Evolutionary conservation across 2,888 invertebrate genomes (phyloP).

Genomic region (Macaria notata): DNA sequence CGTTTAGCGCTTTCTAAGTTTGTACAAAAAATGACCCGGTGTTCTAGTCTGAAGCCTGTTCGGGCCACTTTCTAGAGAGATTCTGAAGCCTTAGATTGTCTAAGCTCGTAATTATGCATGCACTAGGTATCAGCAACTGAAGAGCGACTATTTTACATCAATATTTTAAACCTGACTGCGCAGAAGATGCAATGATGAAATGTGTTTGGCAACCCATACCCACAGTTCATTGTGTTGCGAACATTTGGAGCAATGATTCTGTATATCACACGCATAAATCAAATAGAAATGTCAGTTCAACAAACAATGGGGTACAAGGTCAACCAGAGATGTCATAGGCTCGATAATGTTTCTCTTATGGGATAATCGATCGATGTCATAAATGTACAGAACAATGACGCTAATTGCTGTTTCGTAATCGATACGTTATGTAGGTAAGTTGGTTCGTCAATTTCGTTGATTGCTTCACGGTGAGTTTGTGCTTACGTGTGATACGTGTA

Average conservation of each 20-base stretch:
- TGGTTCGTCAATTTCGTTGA: slow-evolving; percentile 15
- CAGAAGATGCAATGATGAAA: slow-evolving; percentile 56
- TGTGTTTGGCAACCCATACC: slow-evolving; percentile 63
- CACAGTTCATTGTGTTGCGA: slow-evolving; percentile 69
- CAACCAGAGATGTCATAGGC: slow-evolving; percentile 13
- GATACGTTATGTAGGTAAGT: neutral
- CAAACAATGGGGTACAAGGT: slow-evolving; percentile 34
- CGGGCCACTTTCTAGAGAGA: slow-evolving; percentile 49
- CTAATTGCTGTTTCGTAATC: slow-evolving; percentile 17
- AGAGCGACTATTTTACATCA: neutral
- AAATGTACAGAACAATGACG: slow-evolving; percentile 13
- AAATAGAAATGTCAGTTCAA: slow-evolving; percentile 44
- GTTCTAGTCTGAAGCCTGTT: slow-evolving; percentile 45
- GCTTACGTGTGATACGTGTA: neutral
- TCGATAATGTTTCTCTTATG: slow-evolving; percentile 18
- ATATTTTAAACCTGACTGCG: slow-evolving; percentile 21
- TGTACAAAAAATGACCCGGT: slow-evolving; percentile 56
- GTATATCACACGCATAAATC: slow-evolving; percentile 52
- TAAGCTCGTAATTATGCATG: neutral
- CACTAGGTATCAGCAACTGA: neutral
- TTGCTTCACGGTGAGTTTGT: slow-evolving; percentile 14
- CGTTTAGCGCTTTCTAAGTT: slow-evolving; percentile 49
- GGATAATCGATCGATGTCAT: slow-evolving; percentile 24
- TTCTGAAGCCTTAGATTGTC: slow-evolving; percentile 9
- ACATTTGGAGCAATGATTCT: slow-evolving; percentile 49